Percentiles rank a stretch among this genome's conserved stretches.
phyloP scores from a whole-genome alignment of 2,797 vertebrate species.

The Hemibagrus guttatus region DNA sequence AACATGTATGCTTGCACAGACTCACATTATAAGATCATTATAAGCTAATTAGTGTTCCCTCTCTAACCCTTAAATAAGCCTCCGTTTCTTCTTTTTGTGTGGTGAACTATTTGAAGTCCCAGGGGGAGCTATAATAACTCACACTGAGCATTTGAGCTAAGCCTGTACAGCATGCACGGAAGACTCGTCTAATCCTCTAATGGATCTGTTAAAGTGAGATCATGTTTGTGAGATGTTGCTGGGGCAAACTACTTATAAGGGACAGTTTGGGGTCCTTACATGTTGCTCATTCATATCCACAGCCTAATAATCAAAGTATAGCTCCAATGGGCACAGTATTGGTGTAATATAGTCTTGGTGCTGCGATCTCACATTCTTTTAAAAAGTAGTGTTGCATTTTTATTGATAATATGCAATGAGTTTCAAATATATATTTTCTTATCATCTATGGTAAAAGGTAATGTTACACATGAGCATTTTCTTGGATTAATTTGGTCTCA shows the following conservation, averaged over 20 bases:
- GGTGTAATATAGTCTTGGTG: background rate
- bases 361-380: background rate
- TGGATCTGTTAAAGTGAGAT: constrained; percentile 16
- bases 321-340: background rate
- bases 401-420: background rate
- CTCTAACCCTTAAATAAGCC: constrained; percentile 35
- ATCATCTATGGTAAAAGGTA: background rate
- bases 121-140: background rate
- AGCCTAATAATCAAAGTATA: background rate
- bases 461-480: background rate
- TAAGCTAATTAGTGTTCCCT: constrained; percentile 41
- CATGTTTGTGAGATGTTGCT: background rate
- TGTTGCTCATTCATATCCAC: background rate
- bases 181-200: constrained; percentile 5
- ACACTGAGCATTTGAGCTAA: constrained; percentile 15
- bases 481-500: background rate
- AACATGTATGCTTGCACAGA: background rate
- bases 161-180: constrained; percentile 17
- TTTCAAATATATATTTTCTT: background rate
- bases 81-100: constrained; percentile 35
- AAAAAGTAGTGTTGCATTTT: background rate
- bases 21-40: background rate
- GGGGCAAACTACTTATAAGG: background rate
- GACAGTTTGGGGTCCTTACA: background rate
- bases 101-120: constrained; percentile 32